These are phyloP conservation scores for Macropis europaea DNA, from an alignment of 2,888 invertebrate genomes.

Conservation along the genomic window DNA sequence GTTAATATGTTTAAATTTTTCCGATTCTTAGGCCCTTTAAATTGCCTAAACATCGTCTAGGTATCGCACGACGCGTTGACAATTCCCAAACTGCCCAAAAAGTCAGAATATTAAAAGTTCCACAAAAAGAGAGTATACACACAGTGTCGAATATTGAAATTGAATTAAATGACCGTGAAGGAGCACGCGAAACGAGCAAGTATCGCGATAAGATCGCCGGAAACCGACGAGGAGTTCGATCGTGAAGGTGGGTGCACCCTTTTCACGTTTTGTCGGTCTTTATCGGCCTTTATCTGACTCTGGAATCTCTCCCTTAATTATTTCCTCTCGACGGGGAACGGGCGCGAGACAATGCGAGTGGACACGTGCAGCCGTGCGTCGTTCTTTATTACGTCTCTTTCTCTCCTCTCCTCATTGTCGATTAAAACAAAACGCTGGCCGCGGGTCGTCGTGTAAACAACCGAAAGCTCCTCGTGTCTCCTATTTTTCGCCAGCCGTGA, in stretches of 20 bases:
- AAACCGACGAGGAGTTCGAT: conserved; percentile 1
- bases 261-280: conserved; percentile 30
- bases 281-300: conserved; percentile 50
- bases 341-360: conserved; percentile 46
- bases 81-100: no score
- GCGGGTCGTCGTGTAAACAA: conserved; percentile 59
- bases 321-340: conserved; percentile 69
- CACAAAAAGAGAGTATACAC: no score
- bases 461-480: neutral
- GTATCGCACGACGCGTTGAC: no score
- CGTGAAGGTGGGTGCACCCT: neutral
- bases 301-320: conserved; percentile 72
- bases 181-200: neutral
- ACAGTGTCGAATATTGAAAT: neutral
- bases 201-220: conserved; percentile 20
- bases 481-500: conserved; percentile 2
- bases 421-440: conserved; percentile 68
- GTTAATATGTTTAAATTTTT: no score
- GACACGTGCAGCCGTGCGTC: conserved; percentile 71
- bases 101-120: no score
- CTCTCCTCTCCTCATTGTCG: conserved; percentile 60
- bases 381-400: conserved; percentile 56
- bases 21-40: no score
- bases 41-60: no score
- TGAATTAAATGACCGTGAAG: neutral